Conservation (phyloP, 2,797 vertebrate species). For the Vipera latastei region DNA sequence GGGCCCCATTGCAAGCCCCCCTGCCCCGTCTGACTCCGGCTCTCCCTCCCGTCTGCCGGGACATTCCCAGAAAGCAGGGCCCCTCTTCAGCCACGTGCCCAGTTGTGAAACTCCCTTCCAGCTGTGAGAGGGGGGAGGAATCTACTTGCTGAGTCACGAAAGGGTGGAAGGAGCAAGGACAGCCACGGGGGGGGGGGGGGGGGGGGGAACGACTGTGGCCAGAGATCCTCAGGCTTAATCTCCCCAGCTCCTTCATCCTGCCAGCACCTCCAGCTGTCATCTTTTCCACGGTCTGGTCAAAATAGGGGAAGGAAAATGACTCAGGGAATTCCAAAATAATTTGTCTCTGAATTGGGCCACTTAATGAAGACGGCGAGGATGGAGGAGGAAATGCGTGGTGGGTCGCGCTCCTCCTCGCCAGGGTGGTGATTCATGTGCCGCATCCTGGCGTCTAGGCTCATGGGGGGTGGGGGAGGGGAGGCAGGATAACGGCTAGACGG, state of each 20-base stretch:
- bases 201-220: background rate
- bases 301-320: background rate
- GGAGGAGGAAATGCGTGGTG: slow-evolving; percentile 17
- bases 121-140: background rate
- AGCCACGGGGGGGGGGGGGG: background rate
- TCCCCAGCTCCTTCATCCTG: background rate
- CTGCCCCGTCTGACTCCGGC: background rate
- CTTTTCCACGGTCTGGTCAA: background rate
- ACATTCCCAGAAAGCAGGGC: background rate
- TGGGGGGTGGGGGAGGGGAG: slow-evolving; percentile 5
- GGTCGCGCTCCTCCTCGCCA: background rate
- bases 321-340: background rate
- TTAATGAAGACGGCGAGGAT: background rate
- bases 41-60: background rate
- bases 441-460: slow-evolving; percentile 45
- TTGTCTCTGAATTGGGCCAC: background rate
- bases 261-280: too few relatives aligned
- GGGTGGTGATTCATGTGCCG: slow-evolving; percentile 53
- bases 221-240: background rate
- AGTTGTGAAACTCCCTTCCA: background rate
- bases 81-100: background rate
- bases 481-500: slow-evolving; percentile 2
- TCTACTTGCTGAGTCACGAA: background rate
- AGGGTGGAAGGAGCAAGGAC: background rate
- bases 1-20: background rate